phyloP scores from a whole-genome alignment of 2,113 vertebrate species.

The Trogon surrucura region DNA sequence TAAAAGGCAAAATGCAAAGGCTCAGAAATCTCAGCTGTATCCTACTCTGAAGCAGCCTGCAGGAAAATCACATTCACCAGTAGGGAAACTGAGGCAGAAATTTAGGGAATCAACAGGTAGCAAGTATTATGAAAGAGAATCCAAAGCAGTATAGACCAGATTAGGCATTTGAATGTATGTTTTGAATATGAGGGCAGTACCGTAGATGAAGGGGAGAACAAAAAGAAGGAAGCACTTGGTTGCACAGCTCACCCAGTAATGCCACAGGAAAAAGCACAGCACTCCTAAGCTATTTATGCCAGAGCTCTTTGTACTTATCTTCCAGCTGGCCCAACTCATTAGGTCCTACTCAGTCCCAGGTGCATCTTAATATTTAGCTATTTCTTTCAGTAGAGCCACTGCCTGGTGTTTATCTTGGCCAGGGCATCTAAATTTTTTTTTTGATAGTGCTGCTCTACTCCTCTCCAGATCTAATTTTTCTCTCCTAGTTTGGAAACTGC shows the following conservation, averaged over 20 bases:
- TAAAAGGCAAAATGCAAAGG: not conserved
- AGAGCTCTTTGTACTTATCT: not conserved
- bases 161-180: not conserved
- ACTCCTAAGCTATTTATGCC: not conserved
- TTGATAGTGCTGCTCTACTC: not conserved
- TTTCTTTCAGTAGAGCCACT: not conserved
- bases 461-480: not conserved
- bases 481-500: not conserved
- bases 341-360: not conserved
- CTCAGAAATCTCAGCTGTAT: not conserved
- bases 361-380: not conserved
- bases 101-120: not conserved
- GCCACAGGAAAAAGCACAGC: not conserved
- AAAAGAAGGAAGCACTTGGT: not conserved
- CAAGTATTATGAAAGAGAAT: not conserved
- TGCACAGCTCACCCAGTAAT: not conserved
- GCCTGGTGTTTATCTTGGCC: not conserved
- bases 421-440: not conserved
- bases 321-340: not conserved
- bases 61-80: not conserved
- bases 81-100: not conserved
- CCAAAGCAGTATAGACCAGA: not conserved
- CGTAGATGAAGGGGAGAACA: not conserved
- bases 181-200: not conserved
- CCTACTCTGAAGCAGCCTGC: not conserved